Percentiles rank a stretch among this genome's conserved stretches.
These are phyloP conservation scores for Silurus meridionalis DNA, from an alignment of 2,113 vertebrate species.

Conservation along the genomic window DNA sequence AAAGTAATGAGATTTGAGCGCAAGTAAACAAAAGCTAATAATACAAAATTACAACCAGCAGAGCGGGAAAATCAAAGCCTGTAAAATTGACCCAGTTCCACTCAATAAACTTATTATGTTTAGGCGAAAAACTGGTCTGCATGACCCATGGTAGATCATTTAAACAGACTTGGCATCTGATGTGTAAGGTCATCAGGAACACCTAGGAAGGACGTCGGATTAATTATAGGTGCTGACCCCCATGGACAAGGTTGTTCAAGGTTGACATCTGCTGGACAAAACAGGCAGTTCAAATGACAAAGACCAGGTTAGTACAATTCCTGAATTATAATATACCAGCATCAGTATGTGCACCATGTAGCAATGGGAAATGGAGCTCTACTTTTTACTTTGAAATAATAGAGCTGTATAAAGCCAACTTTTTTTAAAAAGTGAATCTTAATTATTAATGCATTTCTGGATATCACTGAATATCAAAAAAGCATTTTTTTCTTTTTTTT, in stretches of 20 bases:
- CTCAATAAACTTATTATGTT: slow-evolving; percentile 12
- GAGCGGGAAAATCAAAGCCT: slow-evolving; percentile 13
- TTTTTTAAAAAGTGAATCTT: background rate
- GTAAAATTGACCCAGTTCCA: background rate
- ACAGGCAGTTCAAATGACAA: slow-evolving; percentile 26
- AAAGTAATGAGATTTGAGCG: slow-evolving; percentile 28
- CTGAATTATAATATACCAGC: background rate
- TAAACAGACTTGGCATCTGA: background rate
- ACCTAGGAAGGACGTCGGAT: slow-evolving; percentile 7
- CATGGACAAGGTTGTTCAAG: slow-evolving; percentile 44
- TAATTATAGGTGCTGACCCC: slow-evolving; percentile 22
- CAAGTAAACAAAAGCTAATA: slow-evolving; percentile 30
- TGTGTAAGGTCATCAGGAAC: background rate
- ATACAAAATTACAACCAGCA: slow-evolving; percentile 15
- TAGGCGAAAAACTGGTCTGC: background rate
- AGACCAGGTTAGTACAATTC: background rate
- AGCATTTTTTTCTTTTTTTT: background rate
- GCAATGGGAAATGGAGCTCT: background rate
- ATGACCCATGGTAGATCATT: background rate
- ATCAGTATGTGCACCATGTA: background rate
- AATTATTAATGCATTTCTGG: background rate
- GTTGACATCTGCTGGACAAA: slow-evolving; percentile 55
- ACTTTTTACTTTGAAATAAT: background rate
- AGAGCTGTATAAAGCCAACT: background rate
- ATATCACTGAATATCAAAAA: background rate